phyloP scores from a whole-genome alignment of 2,797 vertebrate species.

The Arrhamphus sclerolepis region DNA sequence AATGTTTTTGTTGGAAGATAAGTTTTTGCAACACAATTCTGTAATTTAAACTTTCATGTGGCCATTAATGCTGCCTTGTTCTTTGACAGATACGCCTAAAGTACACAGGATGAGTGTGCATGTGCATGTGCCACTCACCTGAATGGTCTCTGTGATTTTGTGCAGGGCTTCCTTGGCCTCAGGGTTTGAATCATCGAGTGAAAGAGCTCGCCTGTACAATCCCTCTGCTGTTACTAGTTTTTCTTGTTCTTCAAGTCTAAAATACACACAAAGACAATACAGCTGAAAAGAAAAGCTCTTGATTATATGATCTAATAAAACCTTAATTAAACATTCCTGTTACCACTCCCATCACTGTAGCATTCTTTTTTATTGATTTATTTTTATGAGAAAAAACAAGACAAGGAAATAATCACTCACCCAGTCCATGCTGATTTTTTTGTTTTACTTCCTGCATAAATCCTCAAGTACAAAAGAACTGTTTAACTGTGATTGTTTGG shows the following conservation, averaged over 20 bases:
- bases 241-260: constrained; percentile 93
- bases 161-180: constrained; percentile 91
- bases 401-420: not conserved
- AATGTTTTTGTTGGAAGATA: too few relatives aligned
- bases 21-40: too few relatives aligned
- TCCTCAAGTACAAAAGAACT: too few relatives aligned
- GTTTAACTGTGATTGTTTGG: too few relatives aligned
- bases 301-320: not conserved
- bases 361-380: not conserved
- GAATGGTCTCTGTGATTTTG: constrained; percentile 91
- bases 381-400: not conserved
- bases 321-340: not conserved
- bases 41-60: too few relatives aligned
- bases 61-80: too few relatives aligned
- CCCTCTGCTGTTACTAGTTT: constrained; percentile 94
- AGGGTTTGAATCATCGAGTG: constrained; percentile 87
- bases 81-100: too few relatives aligned
- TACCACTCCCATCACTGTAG: not conserved
- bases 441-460: not conserved
- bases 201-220: constrained; percentile 91
- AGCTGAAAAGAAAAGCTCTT: not conserved
- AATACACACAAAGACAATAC: not conserved
- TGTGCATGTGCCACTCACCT: constrained; percentile 92
- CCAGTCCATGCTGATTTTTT: not conserved
- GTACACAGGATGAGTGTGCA: too few relatives aligned